These are phyloP conservation scores for Talpa occidentalis DNA, from an alignment of 2,113 vertebrate genomes.

Conservation along the genomic window DNA sequence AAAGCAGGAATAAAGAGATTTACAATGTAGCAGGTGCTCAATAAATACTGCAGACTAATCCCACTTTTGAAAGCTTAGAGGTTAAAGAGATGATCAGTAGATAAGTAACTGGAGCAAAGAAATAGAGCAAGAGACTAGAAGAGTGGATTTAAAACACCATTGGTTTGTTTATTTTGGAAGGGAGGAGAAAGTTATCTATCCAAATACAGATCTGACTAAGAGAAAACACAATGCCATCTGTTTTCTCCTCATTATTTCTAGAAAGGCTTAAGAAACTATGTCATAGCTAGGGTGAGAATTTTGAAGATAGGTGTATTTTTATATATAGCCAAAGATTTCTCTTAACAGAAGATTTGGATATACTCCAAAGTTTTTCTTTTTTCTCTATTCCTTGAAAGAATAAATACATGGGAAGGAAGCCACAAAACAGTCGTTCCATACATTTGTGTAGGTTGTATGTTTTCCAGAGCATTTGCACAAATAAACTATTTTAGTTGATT, in stretches of 20 bases:
- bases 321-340: not conserved
- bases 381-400: not conserved
- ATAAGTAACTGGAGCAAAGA: conserved; percentile 45
- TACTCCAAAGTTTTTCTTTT: not conserved
- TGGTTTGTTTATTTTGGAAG: conserved; percentile 74
- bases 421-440: not conserved
- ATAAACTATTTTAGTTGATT: not conserved
- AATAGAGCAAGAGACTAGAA: conserved; percentile 3
- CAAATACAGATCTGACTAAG: conserved; percentile 61
- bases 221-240: not conserved
- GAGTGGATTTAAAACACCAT: conserved; percentile 43
- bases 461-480: conserved; percentile 29
- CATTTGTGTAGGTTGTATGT: not conserved
- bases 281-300: not conserved
- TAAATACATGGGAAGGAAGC: not conserved
- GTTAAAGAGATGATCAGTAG: conserved; percentile 63
- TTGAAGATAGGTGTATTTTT: not conserved
- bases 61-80: conserved; percentile 67
- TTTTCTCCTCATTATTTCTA: conserved; percentile 40
- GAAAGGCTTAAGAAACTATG: not conserved
- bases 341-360: conserved; percentile 9
- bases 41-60: conserved; percentile 63
- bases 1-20: conserved; percentile 54
- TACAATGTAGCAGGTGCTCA: conserved; percentile 76
- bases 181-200: conserved; percentile 54